phyloP scores from a whole-genome alignment of 2,113 vertebrate species.

The Mesembrinibis cayennensis region DNA sequence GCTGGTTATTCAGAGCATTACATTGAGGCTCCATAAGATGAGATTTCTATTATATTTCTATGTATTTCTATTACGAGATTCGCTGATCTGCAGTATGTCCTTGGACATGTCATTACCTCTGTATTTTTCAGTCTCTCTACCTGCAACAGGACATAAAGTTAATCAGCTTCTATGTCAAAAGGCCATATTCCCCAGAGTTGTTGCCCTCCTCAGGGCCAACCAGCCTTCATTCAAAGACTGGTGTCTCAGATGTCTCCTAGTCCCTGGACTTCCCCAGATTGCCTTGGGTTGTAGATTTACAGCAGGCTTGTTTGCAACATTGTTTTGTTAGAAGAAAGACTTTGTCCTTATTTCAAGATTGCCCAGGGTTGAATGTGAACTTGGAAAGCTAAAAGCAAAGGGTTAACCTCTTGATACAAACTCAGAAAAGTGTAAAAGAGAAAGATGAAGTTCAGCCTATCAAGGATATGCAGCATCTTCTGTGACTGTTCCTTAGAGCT shows the following conservation, averaged over 20 bases:
- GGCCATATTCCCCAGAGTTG: background rate
- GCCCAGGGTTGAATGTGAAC: background rate
- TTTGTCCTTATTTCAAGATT: background rate
- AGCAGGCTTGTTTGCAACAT: background rate
- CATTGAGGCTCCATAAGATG: background rate
- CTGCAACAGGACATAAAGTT: background rate
- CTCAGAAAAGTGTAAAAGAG: background rate
- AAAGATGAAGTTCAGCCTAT: background rate
- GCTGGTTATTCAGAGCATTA: background rate
- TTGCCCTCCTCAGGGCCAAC: background rate
- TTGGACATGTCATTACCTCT: background rate
- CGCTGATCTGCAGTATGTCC: background rate
- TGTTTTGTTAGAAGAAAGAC: background rate
- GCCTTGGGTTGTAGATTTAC: background rate
- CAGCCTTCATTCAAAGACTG: background rate
- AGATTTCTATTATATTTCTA: background rate
- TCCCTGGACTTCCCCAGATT: background rate
- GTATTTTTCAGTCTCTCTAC: background rate
- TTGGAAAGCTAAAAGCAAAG: background rate
- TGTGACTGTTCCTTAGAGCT: constrained; percentile 18
- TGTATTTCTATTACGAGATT: background rate
- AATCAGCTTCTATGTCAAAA: background rate
- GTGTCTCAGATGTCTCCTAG: background rate
- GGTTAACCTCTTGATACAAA: background rate
- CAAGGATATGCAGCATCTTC: background rate